Conservation (phyloP, 2,888 invertebrate genomes). For the Lithophane ornitopus region DNA sequence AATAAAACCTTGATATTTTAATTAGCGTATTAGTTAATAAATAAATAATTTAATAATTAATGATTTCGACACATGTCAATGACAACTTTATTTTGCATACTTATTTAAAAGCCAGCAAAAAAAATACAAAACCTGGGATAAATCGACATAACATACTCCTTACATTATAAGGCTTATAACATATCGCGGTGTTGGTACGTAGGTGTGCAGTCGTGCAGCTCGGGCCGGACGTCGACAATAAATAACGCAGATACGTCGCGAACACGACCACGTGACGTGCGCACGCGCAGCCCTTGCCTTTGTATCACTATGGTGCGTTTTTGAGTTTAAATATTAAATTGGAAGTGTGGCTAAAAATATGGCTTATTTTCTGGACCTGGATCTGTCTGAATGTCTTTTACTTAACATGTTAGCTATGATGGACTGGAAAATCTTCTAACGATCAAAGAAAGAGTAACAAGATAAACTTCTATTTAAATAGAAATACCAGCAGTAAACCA, state of each 20-base stretch:
- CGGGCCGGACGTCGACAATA: conserved; percentile 85
- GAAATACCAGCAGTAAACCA: conserved; percentile 12
- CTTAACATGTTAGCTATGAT: neutral
- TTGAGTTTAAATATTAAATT: conserved; percentile 36
- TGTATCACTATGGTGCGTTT: conserved; percentile 61
- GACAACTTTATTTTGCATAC: neutral
- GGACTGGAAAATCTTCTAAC: neutral
- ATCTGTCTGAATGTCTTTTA: neutral
- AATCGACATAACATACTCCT: conserved; percentile 50
- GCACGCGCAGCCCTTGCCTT: conserved; percentile 75
- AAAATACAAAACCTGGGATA: conserved; percentile 22
- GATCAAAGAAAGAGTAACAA: neutral
- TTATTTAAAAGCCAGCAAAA: conserved; percentile 7
- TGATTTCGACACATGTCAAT: neutral
- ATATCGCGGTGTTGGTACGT: conserved; percentile 61
- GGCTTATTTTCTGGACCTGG: neutral
- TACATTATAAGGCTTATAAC: conserved; percentile 47
- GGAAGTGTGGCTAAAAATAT: conserved; percentile 12
- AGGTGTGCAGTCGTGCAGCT: conserved; percentile 77
- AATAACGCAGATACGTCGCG: conserved; percentile 88
- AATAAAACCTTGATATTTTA: conserved; percentile 26
- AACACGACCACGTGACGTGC: conserved; percentile 86
- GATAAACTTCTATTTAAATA: neutral
- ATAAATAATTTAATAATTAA: conserved; percentile 3
- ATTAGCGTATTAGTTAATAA: neutral